A percentile compares a stretch with the other conserved stretches of the same genome.
Conservation (phyloP, 2,888 invertebrate genomes). For the Formica aserva region DNA sequence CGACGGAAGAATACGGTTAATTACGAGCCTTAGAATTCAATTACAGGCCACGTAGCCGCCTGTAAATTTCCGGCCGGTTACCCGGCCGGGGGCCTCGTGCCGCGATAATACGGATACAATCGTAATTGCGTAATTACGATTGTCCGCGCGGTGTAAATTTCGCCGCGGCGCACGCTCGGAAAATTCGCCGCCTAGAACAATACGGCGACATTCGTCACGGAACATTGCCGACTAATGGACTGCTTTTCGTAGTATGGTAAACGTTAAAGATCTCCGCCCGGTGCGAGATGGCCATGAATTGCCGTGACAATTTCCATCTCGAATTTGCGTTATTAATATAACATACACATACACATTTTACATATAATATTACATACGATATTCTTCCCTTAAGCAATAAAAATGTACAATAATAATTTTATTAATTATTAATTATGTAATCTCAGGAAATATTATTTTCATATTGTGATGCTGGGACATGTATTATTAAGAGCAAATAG, state of each 20-base stretch:
- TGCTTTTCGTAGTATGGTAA: background rate
- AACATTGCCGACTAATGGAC: conserved; percentile 31
- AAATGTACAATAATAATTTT: background rate
- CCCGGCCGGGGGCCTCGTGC: conserved; percentile 12
- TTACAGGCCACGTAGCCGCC: conserved; percentile 53
- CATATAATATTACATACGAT: background rate
- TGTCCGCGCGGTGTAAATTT: conserved; percentile 41
- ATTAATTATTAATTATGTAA: conserved; percentile 3
- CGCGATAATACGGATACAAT: conserved; percentile 52
- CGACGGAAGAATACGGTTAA: conserved; percentile 56
- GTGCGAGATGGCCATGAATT: background rate
- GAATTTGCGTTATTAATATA: background rate
- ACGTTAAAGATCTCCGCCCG: background rate
- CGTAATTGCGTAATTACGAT: conserved; percentile 48
- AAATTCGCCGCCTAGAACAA: conserved; percentile 38
- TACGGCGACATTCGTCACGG: conserved; percentile 45
- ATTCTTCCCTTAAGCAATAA: background rate
- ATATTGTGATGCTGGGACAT: background rate
- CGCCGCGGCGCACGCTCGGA: conserved; percentile 34
- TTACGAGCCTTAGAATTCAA: conserved; percentile 57
- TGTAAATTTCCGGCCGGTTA: conserved; percentile 56
- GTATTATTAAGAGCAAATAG: background rate
- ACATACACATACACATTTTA: no score
- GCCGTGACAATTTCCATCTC: background rate
- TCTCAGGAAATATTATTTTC: background rate